Evolutionary conservation across 2,113 vertebrate species (phyloP), one percentile per base, ranked within the genome.

Genomic region (Pandion haliaetus): DNA sequence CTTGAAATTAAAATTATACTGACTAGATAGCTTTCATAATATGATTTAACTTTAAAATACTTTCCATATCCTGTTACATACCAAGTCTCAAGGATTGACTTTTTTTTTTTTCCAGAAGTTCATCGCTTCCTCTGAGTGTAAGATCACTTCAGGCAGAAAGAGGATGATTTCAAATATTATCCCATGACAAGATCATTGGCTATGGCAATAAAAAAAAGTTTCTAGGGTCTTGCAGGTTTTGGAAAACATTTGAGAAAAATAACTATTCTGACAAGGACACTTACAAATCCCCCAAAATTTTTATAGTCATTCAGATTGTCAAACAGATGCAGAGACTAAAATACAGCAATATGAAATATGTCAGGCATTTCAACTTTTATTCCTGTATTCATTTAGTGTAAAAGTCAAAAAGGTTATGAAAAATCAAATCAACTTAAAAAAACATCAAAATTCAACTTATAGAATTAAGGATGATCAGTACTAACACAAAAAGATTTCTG

Each of bases 1-100:
- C 86, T 89, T 91, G 77, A 88, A 62, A 91, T 44, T 89, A 66
- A 78, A 54, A 66, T 94, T 38, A 61, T 45, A 76, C 81, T 47
- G 55, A 84, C 38, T 65, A 52, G 61, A 20, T 77, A 54, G 65
- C 86, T 90, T 83, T 91, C 15, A 18, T 89, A 93, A 93, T 50
- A 76, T 36, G 59, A 88, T 95, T 93, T 92, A 82, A 42, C 29
- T 88, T 57, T 54, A 63, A 93, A 62, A 17, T 87, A 2, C 67
- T 50, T 84, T 88, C 32, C 9, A 21, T 72, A 73, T 80, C 57
- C 57, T 87, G 18, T 82, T 79, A 69, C 14, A 38, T 10, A 49
- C 21, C 10, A 26, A 17, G 44, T 61, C 47, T 54, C 32, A 72
- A 63, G 71, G 36, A 72, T 2, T 82, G 52, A 57, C 14, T 69